phyloP scores from a whole-genome alignment of 1,140 invertebrate genomes.

The Tyrophagus putrescentiae region DNA sequence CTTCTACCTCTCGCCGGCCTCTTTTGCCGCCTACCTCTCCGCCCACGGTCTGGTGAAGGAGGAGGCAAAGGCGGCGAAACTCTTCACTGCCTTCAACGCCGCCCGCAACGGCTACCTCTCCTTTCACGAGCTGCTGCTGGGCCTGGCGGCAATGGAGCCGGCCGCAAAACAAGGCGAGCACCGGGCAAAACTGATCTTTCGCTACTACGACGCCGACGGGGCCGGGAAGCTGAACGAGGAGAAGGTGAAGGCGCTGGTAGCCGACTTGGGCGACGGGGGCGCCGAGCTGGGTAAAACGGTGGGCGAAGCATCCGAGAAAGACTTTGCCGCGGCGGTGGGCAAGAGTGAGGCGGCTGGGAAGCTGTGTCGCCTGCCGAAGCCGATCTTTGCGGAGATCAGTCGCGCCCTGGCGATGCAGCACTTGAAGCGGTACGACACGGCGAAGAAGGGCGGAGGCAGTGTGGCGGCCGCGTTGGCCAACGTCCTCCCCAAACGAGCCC shows the following conservation, averaged over 20 bases:
- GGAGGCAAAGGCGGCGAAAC: not conserved
- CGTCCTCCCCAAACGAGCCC: too few species aligned
- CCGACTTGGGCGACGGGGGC: not conserved
- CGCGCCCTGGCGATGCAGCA: not conserved
- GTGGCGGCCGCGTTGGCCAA: not conserved
- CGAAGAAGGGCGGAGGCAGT: not conserved
- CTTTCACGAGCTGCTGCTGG: conserved; percentile 38
- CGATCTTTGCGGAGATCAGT: conserved; percentile 16
- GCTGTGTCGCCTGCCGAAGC: conserved; percentile 33
- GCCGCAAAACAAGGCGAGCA: conserved; percentile 39
- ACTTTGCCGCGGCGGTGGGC: conserved; percentile 40
- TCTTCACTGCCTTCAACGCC: conserved; percentile 21
- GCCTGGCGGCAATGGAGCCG: conserved; percentile 40
- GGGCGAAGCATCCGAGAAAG: conserved; percentile 23
- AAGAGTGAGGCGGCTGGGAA: conserved; percentile 43
- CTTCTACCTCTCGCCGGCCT: conserved; percentile 7
- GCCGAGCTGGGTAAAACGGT: not conserved
- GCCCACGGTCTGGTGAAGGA: not conserved
- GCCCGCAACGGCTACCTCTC: conserved; percentile 27
- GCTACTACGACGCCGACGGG: conserved; percentile 38
- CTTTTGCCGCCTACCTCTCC: conserved; percentile 19
- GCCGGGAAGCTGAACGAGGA: conserved; percentile 32
- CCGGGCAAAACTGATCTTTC: conserved; percentile 42
- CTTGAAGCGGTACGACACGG: conserved; percentile 29
- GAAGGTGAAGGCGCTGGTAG: not conserved